These are phyloP conservation scores for Platanista minor DNA, from an alignment of 2,113 vertebrate genomes.

Conservation along the genomic window DNA sequence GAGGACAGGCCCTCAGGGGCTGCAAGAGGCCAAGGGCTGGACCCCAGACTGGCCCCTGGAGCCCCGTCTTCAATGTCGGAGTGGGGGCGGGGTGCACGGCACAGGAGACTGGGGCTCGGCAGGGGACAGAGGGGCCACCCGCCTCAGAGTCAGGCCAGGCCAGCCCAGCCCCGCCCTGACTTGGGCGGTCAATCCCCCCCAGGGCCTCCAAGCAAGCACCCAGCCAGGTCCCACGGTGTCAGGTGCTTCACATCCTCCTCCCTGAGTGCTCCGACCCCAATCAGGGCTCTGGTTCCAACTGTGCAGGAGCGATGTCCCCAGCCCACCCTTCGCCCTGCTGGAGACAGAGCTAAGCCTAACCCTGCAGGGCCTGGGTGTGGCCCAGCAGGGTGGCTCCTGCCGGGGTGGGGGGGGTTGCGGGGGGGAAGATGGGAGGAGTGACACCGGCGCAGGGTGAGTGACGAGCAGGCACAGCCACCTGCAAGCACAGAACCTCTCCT, in stretches of 20 bases:
- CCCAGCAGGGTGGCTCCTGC: background rate
- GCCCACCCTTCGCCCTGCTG: background rate
- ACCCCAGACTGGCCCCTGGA: background rate
- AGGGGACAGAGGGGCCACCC: background rate
- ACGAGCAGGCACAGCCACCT: background rate
- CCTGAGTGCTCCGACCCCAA: background rate
- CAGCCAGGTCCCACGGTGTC: rapidly evolving
- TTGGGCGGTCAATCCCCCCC: background rate
- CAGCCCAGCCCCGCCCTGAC: background rate
- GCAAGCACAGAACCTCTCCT: no score
- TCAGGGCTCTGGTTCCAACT: background rate
- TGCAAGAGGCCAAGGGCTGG: background rate
- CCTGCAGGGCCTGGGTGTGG: background rate
- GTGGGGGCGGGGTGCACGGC: background rate
- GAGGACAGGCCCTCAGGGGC: rapidly evolving
- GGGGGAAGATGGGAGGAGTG: no score
- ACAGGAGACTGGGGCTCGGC: background rate
- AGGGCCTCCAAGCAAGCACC: rapidly evolving
- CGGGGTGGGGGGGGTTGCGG: background rate
- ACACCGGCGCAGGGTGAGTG: background rate
- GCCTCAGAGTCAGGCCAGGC: background rate
- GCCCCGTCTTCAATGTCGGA: background rate
- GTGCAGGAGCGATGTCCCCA: background rate
- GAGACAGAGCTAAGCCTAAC: background rate
- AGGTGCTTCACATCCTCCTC: rapidly evolving